Base-by-base conservation (phyloP, 1,140 invertebrate species). In the Brachionus sp. region DNA sequence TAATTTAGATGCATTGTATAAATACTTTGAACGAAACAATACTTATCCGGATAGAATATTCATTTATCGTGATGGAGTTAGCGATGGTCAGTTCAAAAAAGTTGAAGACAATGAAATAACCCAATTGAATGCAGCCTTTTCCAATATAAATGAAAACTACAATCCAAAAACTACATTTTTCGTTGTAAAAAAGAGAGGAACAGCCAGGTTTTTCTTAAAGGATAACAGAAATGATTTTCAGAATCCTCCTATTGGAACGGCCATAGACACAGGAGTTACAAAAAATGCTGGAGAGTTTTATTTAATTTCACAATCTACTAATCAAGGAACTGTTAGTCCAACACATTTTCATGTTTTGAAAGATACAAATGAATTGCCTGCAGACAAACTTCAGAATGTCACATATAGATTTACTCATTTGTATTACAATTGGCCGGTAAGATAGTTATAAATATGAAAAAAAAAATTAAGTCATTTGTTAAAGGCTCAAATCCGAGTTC, bases 11-110 rank as follows among this genome's bases (percentile, higher is more conserved):
- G 80, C 80, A 0, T 37, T 82, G 57, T n/a, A 82, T 23, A 66
- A 66, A 23, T 82, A 66, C n/a, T 70, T 46, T 46, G 39, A 66
- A 12, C 10, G 33, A 50, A 82, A 82, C 13, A 70, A 53, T 29
- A 46, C 80, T 4, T 66, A 66, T 46, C 82, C 82, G 19, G 82
- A 83, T 23, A 44, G 68, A 13, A 73, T 98, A 37, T 91, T 98
- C 7, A 92, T 98, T n/a, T 98, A 92, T 89, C 91, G 96, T 83
- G 96, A 98, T 90, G 96, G 96, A 35, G 94, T 98, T 1, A 93
- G 94, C 16, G 95, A 97, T 89, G 94, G 95, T 0, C 93, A 96
- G 86, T 85, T 98, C 3, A 89, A 91, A 3, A 85, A n/a, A 9
- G 46, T 83, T 4, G 3, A 75, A 19, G 82, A 83, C 53, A 23